phyloP scores from a whole-genome alignment of 2,113 vertebrate species.

The Pteronura brasiliensis region DNA sequence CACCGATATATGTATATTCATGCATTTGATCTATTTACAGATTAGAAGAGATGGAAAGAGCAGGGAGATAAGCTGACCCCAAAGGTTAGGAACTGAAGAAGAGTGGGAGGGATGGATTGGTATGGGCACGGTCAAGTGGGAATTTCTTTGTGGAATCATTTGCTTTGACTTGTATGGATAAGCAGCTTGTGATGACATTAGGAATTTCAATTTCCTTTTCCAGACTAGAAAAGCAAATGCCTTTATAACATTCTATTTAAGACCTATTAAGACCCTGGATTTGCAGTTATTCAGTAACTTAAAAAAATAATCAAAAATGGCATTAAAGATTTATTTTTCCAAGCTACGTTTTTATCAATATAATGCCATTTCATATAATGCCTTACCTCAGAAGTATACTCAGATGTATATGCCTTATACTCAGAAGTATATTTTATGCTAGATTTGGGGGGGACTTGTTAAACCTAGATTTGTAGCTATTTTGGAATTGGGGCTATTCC shows the following conservation, averaged over 20 bases:
- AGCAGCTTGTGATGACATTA: neutral
- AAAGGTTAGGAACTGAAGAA: conserved; percentile 15
- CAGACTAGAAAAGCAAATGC: neutral
- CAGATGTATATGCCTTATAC: neutral
- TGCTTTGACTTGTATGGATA: neutral
- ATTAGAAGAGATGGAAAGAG: neutral
- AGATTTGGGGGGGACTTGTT: neutral
- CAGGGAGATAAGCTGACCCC: neutral
- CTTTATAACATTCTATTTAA: neutral
- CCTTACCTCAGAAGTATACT: neutral
- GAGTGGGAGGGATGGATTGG: neutral
- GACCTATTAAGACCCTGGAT: neutral
- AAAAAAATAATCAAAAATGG: conserved; percentile 28
- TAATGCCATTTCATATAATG: conserved; percentile 2
- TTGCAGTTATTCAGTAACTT: conserved; percentile 22
- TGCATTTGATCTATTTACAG: neutral
- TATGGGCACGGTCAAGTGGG: neutral
- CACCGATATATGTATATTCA: neutral
- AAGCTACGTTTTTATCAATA: neutral
- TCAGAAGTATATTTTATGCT: conserved; percentile 30
- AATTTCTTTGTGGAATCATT: conserved; percentile 12
- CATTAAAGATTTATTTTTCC: neutral
- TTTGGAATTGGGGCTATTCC: neutral
- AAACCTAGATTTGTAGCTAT: neutral
- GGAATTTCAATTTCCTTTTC: conserved; percentile 24